Percentiles rank a stretch among this genome's conserved stretches.
Conservation (phyloP, 2,888 invertebrate species). For the Heliconius cydno region DNA sequence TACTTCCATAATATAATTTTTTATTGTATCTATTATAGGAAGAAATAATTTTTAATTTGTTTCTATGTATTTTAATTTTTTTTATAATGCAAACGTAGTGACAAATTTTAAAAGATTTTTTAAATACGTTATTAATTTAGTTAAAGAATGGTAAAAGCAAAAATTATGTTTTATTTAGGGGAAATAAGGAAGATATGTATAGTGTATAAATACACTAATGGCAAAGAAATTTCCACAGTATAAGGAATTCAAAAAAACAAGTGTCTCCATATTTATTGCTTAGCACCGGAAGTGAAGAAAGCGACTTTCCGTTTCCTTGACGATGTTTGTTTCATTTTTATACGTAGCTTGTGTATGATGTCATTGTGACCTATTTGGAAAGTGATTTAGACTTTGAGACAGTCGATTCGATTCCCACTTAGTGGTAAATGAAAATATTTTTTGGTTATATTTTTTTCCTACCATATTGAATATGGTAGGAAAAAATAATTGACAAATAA, state of each 20-base stretch:
- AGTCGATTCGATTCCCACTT: neutral
- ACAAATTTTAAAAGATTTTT: too few species aligned
- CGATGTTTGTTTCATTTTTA: constrained; percentile 46
- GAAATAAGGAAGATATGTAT: neutral
- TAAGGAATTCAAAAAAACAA: constrained; percentile 19
- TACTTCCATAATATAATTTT: too few species aligned
- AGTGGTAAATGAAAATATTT: neutral
- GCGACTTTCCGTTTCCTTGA: constrained; percentile 45
- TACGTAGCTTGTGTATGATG: neutral
- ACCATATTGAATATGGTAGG: too few species aligned
- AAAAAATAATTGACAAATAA: too few species aligned
- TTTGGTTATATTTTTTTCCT: too few species aligned
- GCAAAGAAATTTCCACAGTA: neutral
- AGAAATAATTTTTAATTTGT: neutral
- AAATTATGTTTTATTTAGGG: neutral
- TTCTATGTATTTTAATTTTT: neutral
- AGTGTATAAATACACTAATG: neutral
- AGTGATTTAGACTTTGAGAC: neutral
- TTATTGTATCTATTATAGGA: neutral
- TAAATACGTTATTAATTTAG: neutral
- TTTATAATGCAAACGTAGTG: neutral
- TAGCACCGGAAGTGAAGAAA: constrained; percentile 43
- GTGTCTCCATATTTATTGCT: constrained; percentile 29
- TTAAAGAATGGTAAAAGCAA: neutral
- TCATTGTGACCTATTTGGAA: neutral